These are phyloP conservation scores for Trachymyrmex cornetzi DNA, from an alignment of 1,140 invertebrate genomes.

Conservation along the genomic window DNA sequence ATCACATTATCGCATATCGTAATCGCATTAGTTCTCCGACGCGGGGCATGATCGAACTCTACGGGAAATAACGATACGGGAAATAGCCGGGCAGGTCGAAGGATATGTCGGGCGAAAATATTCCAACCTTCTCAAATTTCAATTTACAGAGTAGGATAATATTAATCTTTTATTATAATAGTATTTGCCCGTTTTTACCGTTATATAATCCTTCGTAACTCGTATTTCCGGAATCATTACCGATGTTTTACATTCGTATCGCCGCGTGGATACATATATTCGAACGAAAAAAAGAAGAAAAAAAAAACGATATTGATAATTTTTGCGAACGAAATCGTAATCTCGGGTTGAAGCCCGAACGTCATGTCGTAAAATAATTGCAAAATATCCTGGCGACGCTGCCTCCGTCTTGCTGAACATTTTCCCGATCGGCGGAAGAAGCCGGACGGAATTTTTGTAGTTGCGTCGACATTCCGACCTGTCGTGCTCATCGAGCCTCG, in stretches of 20 bases:
- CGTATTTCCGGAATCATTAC: conserved; percentile 30
- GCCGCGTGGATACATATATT: background rate
- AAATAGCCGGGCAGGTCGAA: background rate
- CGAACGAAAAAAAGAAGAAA: background rate
- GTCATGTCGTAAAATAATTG: background rate
- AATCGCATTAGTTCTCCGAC: conserved; percentile 54
- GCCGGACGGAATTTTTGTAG: conserved; percentile 31
- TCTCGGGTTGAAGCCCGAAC: background rate
- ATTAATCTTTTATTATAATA: conserved; percentile 53
- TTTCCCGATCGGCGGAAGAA: background rate
- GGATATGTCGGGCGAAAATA: background rate
- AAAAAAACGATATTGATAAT: conserved; percentile 28
- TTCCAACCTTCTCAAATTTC: conserved; percentile 38
- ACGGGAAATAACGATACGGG: conserved; percentile 30
- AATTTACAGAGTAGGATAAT: conserved; percentile 11
- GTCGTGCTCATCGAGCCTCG: conserved; percentile 25
- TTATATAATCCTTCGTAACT: conserved; percentile 24
- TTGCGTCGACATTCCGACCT: conserved; percentile 33
- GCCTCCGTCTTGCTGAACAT: background rate
- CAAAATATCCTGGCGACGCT: background rate
- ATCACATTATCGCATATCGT: conserved; percentile 57
- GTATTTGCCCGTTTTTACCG: background rate
- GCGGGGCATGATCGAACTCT: conserved; percentile 14
- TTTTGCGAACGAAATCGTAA: conserved; percentile 27
- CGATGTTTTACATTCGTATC: background rate